Evolutionary conservation across 30 jellyfish, hydroid and myxozoan genomes (phyloP).

Genomic region (Turritopsis rubra): DNA sequence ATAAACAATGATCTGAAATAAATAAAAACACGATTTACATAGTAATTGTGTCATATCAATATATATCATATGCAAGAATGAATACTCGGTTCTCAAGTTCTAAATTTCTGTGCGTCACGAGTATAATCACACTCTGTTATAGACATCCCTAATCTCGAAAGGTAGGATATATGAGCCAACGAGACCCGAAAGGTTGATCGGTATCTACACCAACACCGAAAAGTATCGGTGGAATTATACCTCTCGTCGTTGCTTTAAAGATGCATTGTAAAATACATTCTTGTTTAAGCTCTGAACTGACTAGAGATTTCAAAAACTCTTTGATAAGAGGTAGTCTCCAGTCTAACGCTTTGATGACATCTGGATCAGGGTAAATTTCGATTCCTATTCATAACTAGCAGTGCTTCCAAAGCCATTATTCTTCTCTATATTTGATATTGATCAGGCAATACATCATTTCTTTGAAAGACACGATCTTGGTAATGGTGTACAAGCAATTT

Average conservation of each 20-base stretch:
- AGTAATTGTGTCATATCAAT: too few species aligned
- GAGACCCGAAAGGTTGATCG: background rate
- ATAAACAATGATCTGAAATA: too few species aligned
- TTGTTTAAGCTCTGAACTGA: background rate
- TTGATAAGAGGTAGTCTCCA: background rate
- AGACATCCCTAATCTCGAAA: background rate
- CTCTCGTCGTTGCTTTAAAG: background rate
- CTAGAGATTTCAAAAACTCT: background rate
- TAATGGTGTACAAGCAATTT: too few species aligned
- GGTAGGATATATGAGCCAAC: background rate
- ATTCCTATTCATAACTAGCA: too few species aligned
- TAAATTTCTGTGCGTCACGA: too few species aligned
- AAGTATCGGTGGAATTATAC: background rate
- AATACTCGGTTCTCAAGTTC: too few species aligned
- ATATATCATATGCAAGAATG: too few species aligned
- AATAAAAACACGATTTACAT: too few species aligned
- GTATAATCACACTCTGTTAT: background rate
- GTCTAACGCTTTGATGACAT: background rate
- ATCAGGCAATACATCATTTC: too few species aligned
- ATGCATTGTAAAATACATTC: background rate
- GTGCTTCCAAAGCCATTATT: too few species aligned
- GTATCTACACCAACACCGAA: background rate
- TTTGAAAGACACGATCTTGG: too few species aligned
- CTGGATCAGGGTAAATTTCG: constrained; percentile 9
- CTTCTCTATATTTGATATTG: too few species aligned